Evolutionary conservation across 2,888 invertebrate genomes (phyloP).

Genomic region (Neria commutata): DNA sequence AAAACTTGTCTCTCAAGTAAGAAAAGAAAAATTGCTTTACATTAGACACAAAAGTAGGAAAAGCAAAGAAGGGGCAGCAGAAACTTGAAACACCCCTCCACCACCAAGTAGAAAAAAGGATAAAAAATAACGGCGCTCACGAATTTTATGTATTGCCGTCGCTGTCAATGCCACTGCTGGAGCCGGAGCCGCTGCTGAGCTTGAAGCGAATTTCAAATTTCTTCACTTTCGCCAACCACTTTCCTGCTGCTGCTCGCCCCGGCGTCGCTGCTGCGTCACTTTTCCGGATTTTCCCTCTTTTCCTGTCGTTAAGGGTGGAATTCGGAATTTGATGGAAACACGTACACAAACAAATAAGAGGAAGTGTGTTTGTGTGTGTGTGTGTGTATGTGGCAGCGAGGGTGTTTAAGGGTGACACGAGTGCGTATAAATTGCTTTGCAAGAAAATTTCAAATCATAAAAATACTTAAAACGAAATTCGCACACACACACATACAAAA

Average conservation of each 20-base stretch:
- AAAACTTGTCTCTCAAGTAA: no score
- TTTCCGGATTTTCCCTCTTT: constrained; percentile 14
- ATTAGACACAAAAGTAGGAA: no score
- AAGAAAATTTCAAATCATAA: constrained; percentile 3
- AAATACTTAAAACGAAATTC: constrained; percentile 10
- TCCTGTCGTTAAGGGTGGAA: constrained; percentile 3
- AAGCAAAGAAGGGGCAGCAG: constrained; percentile 2
- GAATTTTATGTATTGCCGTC: no score
- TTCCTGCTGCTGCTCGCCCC: constrained; percentile 10
- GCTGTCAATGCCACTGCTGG: constrained; percentile 31
- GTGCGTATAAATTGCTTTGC: constrained; percentile 9
- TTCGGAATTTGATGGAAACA: not conserved
- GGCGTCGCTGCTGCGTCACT: constrained; percentile 19
- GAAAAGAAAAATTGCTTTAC: no score
- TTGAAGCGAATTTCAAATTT: not conserved
- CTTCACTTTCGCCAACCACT: not conserved
- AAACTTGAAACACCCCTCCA: not conserved
- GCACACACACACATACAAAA: constrained; percentile 34
- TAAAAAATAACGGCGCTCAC: no score
- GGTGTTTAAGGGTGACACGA: not conserved
- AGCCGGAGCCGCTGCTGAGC: constrained; percentile 24
- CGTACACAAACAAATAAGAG: not conserved
- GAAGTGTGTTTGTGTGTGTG: not conserved
- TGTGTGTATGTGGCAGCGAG: not conserved
- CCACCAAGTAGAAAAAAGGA: not conserved